These are phyloP conservation scores for Atherinosoma microstoma DNA, from an alignment of 2,797 vertebrate genomes.

Conservation along the genomic window DNA sequence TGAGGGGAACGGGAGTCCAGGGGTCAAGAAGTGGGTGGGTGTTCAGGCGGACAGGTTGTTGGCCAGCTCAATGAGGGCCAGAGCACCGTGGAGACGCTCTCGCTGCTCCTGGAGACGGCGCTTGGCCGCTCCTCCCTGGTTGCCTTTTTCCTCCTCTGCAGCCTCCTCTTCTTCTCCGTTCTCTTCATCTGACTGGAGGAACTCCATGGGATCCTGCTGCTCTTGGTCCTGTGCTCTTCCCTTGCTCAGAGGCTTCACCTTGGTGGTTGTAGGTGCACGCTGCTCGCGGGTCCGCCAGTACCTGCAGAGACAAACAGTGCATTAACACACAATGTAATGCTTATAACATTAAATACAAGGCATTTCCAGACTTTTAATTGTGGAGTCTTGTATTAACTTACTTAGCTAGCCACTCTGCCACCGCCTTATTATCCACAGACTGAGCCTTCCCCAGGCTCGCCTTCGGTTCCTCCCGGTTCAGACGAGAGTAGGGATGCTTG, in stretches of 20 bases:
- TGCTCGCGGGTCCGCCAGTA: constrained; percentile 96
- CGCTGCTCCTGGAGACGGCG: constrained; percentile 93
- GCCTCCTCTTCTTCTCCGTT: constrained; percentile 89
- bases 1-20: constrained; percentile 4
- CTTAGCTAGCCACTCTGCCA: constrained; percentile 97
- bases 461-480: constrained; percentile 93
- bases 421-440: constrained; percentile 94
- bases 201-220: constrained; percentile 96
- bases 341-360: background rate
- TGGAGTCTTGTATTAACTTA: constrained; percentile 74
- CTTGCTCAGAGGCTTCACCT: constrained; percentile 87
- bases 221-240: constrained; percentile 91
- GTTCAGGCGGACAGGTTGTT: constrained; percentile 91
- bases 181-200: constrained; percentile 90
- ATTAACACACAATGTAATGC: background rate
- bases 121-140: constrained; percentile 82
- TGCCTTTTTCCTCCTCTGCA: constrained; percentile 85
- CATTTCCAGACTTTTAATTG: background rate
- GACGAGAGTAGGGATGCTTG: constrained; percentile 94
- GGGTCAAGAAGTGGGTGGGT: constrained; percentile 48
- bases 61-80: constrained; percentile 97
- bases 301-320: constrained; percentile 65
- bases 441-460: constrained; percentile 86
- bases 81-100: constrained; percentile 94
- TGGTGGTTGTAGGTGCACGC: constrained; percentile 86